A percentile compares a stretch with the other conserved stretches of the same genome.
Evolutionary conservation across 2,113 vertebrate species (phyloP).

Genomic region (Catagonus wagneri): DNA sequence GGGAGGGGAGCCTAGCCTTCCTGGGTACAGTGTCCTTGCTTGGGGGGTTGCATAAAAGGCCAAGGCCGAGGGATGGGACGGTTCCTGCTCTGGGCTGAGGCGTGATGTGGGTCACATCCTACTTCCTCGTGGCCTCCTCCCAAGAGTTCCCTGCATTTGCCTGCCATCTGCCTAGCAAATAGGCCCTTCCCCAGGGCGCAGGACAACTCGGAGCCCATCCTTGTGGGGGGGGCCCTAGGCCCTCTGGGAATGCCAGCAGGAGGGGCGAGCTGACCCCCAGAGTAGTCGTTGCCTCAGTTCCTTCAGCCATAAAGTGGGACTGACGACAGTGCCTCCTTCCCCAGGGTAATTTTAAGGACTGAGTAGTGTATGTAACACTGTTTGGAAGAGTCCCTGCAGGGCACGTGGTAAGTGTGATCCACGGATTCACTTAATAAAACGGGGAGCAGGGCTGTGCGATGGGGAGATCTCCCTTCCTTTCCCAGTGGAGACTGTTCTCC

Average conservation of each 20-base stretch:
- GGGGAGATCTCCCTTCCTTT: neutral
- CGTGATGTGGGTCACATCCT: neutral
- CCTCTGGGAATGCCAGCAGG: neutral
- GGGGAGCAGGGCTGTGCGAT: neutral
- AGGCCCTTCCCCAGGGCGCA: neutral
- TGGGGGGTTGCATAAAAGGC: neutral
- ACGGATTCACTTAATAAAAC: neutral
- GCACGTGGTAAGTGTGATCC: too few species aligned
- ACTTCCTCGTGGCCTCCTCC: neutral
- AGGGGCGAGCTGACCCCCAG: neutral
- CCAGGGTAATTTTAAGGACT: neutral
- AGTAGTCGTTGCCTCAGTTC: neutral
- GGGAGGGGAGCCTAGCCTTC: neutral
- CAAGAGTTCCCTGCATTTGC: slow-evolving; percentile 56
- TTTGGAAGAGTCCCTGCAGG: neutral
- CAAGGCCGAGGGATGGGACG: neutral
- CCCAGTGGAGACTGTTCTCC: neutral
- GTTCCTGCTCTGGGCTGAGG: neutral
- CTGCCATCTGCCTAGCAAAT: slow-evolving; percentile 77
- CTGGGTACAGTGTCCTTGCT: neutral
- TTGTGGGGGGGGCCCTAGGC: neutral
- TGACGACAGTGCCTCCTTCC: neutral
- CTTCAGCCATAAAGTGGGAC: neutral
- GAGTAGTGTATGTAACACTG: neutral
- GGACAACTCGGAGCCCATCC: neutral